A percentile compares a stretch with the other conserved stretches of the same genome.
These are phyloP conservation scores for Halcyon senegalensis DNA, from an alignment of 2,113 vertebrate species.

Conservation along the genomic window DNA sequence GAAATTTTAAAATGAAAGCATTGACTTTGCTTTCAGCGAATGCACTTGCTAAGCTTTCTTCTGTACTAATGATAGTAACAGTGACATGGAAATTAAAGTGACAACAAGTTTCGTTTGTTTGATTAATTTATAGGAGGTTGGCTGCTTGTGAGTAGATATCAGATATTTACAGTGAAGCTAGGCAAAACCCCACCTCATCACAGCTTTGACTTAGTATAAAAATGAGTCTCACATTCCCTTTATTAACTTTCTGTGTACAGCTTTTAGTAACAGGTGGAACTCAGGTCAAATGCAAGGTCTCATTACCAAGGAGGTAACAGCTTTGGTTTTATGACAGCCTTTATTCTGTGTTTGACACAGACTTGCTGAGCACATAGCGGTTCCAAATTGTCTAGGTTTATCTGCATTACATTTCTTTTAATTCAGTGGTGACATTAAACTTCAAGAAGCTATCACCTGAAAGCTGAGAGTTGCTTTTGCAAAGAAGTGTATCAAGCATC, in stretches of 20 bases:
- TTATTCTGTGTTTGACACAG: constrained; percentile 15
- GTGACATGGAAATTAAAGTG: background rate
- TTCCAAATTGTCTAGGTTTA: constrained; percentile 22
- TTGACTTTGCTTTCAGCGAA: background rate
- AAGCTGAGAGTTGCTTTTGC: constrained; percentile 27
- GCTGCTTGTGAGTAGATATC: background rate
- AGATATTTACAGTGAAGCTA: background rate
- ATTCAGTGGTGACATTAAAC: background rate
- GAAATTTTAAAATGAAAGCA: background rate
- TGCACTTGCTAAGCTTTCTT: background rate
- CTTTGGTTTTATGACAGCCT: background rate
- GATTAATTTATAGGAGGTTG: background rate
- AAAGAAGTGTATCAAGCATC: background rate
- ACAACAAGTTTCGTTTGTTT: background rate
- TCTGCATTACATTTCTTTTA: constrained; percentile 8
- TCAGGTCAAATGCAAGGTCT: constrained; percentile 34
- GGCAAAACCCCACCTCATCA: background rate
- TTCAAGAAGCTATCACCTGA: constrained; percentile 9
- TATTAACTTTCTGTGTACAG: background rate
- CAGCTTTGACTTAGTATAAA: background rate
- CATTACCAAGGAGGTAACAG: constrained; percentile 2
- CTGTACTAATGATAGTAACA: background rate
- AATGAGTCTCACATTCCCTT: background rate
- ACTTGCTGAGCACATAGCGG: background rate
- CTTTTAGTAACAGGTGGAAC: background rate